Evolutionary conservation across 2,888 invertebrate species (phyloP).

Genomic region (Himalopsyche tibetana): DNA sequence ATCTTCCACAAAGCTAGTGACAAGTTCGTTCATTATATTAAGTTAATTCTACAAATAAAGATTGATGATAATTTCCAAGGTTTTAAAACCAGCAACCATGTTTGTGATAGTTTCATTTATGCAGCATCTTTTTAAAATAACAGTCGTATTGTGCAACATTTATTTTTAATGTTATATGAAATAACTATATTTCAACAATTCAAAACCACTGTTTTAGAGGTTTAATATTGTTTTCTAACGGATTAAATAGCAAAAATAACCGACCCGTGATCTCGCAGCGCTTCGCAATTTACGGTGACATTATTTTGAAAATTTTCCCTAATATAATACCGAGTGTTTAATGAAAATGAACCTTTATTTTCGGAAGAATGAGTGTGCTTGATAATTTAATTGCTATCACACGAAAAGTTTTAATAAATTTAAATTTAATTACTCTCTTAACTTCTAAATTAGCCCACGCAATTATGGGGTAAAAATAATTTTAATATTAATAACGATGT

Average conservation of each 20-base stretch:
- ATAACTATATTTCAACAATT: background rate
- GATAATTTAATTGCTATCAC: constrained; percentile 21
- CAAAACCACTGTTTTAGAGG: constrained; percentile 1
- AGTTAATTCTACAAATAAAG: too few relatives aligned
- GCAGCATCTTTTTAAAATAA: too few relatives aligned
- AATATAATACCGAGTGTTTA: constrained; percentile 26
- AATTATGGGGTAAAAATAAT: background rate
- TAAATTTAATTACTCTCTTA: constrained; percentile 7
- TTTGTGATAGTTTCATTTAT: too few relatives aligned
- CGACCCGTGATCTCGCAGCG: constrained; percentile 1
- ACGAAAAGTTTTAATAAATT: constrained; percentile 15
- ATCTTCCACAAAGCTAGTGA: too few relatives aligned
- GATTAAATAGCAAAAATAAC: constrained; percentile 13
- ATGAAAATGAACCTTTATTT: constrained; percentile 31
- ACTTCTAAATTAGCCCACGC: constrained; percentile 6
- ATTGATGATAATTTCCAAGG: too few relatives aligned
- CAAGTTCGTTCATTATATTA: too few relatives aligned
- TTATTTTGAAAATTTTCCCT: constrained; percentile 29
- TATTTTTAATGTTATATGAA: too few relatives aligned
- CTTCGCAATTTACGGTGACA: constrained; percentile 9
- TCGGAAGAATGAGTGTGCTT: background rate
- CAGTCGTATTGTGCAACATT: too few relatives aligned
- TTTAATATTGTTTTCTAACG: constrained; percentile 25
- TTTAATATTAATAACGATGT: constrained; percentile 3
- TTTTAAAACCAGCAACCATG: too few relatives aligned